phyloP scores from a whole-genome alignment of 2,888 invertebrate genomes.

The Harmothoe impar region DNA sequence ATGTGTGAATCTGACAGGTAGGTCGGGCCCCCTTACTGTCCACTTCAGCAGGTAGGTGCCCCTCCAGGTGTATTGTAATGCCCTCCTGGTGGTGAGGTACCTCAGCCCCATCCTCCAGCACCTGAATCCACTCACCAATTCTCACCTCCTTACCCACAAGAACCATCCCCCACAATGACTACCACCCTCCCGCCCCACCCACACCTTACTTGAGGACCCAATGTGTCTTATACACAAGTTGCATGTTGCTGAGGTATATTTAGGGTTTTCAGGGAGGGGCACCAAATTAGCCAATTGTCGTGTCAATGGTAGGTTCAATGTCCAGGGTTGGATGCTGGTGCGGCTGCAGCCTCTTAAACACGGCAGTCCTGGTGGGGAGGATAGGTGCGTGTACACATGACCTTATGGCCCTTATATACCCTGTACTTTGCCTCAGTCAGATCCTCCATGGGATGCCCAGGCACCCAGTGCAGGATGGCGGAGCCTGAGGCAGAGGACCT shows the following conservation, averaged over 20 bases:
- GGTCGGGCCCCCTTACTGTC: not conserved
- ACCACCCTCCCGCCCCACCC: not conserved
- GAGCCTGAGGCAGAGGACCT: too few species aligned
- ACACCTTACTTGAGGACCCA: not conserved
- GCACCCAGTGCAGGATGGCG: too few species aligned
- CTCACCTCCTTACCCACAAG: not conserved
- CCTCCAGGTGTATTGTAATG: not conserved
- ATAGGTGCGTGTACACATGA: not conserved
- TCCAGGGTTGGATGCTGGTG: not conserved
- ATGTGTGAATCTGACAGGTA: not conserved
- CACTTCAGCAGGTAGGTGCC: not conserved
- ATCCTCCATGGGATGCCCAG: too few species aligned
- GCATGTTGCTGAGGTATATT: not conserved
- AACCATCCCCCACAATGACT: not conserved
- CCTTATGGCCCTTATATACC: not conserved
- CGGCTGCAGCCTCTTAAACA: not conserved
- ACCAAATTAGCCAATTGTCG: conserved; percentile 7
- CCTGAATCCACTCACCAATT: conserved; percentile 4
- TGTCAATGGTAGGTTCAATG: conserved; percentile 23
- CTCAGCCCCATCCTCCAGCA: not conserved
- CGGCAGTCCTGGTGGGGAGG: not conserved
- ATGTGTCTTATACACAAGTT: not conserved
- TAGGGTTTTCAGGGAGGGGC: not conserved
- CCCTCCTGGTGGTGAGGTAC: not conserved
- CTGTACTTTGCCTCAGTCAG: not conserved